Conservation (phyloP, 1,140 invertebrate genomes). For the Dufourea novaeangliae region DNA sequence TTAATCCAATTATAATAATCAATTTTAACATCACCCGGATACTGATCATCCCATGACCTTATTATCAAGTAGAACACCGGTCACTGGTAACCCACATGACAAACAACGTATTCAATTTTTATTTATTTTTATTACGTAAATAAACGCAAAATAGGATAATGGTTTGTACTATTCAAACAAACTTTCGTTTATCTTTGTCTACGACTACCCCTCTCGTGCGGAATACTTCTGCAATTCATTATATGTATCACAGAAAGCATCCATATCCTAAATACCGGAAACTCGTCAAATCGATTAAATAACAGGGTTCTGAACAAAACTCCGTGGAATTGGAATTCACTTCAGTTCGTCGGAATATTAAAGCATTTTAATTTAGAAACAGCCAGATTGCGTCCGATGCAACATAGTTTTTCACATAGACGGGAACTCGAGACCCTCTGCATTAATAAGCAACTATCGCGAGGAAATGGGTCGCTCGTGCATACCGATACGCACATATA, state of each 20-base stretch:
- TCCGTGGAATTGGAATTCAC: not conserved
- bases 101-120: too few relatives aligned
- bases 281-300: not conserved
- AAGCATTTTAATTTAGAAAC: not conserved
- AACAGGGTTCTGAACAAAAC: not conserved
- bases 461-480: not conserved
- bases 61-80: too few relatives aligned
- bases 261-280: not conserved
- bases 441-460: conserved; percentile 14
- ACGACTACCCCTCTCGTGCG: too few relatives aligned
- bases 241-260: not conserved
- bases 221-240: too few relatives aligned
- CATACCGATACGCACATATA: not conserved
- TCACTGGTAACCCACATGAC: too few relatives aligned
- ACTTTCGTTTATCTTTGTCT: too few relatives aligned
- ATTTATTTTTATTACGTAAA: too few relatives aligned
- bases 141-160: too few relatives aligned
- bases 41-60: too few relatives aligned
- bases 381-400: not conserved
- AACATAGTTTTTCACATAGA: not conserved
- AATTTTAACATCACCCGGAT: too few relatives aligned
- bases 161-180: too few relatives aligned
- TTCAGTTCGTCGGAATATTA: not conserved
- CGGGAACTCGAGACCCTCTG: not conserved
- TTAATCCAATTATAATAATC: too few relatives aligned